phyloP scores from a whole-genome alignment of 2,113 vertebrate genomes.

The Poeciliopsis turrubarensis region DNA sequence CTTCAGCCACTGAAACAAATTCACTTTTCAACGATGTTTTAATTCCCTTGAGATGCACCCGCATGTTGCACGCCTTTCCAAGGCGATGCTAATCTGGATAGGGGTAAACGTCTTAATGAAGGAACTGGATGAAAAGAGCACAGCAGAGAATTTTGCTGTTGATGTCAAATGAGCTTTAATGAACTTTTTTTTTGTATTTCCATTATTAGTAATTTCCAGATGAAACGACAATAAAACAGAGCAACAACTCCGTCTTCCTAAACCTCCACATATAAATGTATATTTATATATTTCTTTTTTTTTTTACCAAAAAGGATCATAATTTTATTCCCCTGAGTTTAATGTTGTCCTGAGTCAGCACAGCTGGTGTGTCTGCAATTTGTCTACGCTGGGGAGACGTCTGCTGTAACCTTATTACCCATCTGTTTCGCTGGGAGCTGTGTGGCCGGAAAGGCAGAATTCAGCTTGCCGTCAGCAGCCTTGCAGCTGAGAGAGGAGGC shows the following conservation, averaged over 20 bases:
- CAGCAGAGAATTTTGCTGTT: background rate
- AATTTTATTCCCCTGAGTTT: constrained; percentile 45
- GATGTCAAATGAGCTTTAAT: background rate
- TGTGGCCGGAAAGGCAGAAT: constrained; percentile 54
- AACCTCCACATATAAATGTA: too few species aligned
- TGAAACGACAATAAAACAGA: constrained; percentile 12
- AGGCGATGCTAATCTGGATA: background rate
- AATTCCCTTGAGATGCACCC: too few species aligned
- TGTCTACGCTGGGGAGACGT: constrained; percentile 59
- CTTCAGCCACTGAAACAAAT: too few species aligned
- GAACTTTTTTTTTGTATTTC: background rate
- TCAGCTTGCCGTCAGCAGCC: constrained; percentile 75
- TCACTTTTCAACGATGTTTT: too few species aligned
- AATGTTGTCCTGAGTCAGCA: constrained; percentile 71
- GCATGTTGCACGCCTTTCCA: background rate
- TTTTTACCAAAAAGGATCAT: constrained; percentile 27
- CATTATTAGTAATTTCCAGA: background rate
- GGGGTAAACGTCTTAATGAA: background rate
- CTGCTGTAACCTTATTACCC: constrained; percentile 75
- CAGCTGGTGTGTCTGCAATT: constrained; percentile 68
- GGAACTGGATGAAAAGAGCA: background rate
- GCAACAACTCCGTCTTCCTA: constrained; percentile 33
- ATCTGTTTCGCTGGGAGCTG: constrained; percentile 70
- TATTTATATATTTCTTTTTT: background rate
- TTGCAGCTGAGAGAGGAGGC: constrained; percentile 63